These are phyloP conservation scores for Sinodicranocentrus sp. DNA, from an alignment of 2,888 invertebrate genomes.

Conservation along the genomic window DNA sequence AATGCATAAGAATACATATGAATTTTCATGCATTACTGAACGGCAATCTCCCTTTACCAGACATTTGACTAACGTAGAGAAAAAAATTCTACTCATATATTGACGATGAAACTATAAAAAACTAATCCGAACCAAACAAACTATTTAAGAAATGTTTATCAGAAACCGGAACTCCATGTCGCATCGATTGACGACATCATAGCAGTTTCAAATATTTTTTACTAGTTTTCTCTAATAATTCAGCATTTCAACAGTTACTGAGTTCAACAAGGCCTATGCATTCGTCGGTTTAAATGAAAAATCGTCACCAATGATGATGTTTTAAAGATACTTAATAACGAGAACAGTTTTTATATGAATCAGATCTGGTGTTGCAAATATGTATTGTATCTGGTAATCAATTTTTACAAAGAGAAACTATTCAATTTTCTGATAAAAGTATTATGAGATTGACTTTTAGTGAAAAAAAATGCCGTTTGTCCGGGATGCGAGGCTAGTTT, in stretches of 20 bases:
- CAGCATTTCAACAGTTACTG: conserved; percentile 5
- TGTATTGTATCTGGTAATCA: too few relatives aligned
- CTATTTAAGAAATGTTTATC: neutral
- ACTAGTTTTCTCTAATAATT: conserved; percentile 16
- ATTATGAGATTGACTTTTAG: conserved; percentile 25
- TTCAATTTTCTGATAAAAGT: neutral
- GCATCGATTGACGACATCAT: conserved; percentile 6
- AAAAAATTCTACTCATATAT: neutral
- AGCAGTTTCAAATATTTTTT: conserved; percentile 27
- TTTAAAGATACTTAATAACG: too few relatives aligned
- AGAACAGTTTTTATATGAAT: too few relatives aligned
- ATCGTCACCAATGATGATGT: too few relatives aligned
- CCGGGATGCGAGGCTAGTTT: conserved; percentile 15
- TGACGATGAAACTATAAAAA: neutral
- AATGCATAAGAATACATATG: neutral
- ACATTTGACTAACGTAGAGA: neutral
- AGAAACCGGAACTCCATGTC: neutral
- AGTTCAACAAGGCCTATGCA: conserved; percentile 52
- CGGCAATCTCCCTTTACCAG: neutral
- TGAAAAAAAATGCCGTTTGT: conserved; percentile 2
- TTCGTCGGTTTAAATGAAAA: neutral
- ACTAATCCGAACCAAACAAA: conserved; percentile 15
- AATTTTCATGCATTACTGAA: neutral
- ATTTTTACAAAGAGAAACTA: neutral
- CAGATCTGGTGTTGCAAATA: neutral